Conservation (phyloP, 2,888 invertebrate genomes). For the Trissolcus japonicus region DNA sequence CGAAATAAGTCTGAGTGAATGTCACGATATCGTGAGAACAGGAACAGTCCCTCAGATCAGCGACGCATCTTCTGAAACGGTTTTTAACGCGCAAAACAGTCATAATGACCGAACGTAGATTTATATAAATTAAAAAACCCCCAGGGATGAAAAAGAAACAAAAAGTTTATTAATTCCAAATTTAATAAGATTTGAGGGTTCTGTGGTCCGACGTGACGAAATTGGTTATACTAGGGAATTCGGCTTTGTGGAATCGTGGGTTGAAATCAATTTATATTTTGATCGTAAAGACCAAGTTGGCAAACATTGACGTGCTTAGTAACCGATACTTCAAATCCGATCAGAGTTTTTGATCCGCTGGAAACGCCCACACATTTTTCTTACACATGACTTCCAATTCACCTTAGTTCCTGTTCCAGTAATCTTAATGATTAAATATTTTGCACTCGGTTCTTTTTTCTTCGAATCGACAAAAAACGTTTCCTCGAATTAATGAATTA, state of each 20-base stretch:
- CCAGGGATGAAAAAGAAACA: slow-evolving; percentile 1
- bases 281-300: background rate
- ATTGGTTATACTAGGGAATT: slow-evolving; percentile 6
- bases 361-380: too few species aligned
- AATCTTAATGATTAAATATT: too few species aligned
- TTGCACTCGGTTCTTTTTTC: too few species aligned
- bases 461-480: too few species aligned
- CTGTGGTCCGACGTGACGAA: slow-evolving; percentile 8
- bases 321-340: background rate
- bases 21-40: slow-evolving; percentile 31
- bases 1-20: slow-evolving; percentile 11
- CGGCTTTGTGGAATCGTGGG: background rate
- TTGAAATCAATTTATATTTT: too few species aligned
- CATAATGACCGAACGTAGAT: slow-evolving; percentile 7
- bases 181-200: slow-evolving; percentile 28
- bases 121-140: background rate
- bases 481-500: too few species aligned
- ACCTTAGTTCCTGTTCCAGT: too few species aligned
- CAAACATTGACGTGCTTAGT: slow-evolving; percentile 2
- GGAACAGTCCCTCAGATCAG: slow-evolving; percentile 26
- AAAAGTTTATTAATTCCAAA: slow-evolving; percentile 30
- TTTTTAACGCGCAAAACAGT: slow-evolving; percentile 1
- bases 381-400: too few species aligned
- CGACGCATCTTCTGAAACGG: background rate
- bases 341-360: too few species aligned